Conservation (phyloP, 1,140 invertebrate species). For the Alviniconcha marisindica region DNA sequence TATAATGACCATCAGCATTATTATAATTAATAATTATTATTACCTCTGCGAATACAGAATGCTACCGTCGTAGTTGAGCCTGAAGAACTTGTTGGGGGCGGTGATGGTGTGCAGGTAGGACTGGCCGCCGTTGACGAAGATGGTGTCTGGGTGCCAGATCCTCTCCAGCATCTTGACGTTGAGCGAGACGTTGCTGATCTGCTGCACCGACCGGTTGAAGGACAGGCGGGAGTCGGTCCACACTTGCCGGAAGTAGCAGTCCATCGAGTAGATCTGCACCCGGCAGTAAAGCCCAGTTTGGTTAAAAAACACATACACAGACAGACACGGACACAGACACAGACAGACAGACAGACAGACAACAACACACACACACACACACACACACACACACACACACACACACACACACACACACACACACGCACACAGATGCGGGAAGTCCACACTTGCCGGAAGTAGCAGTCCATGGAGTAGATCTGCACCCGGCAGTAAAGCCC, state of each 20-base stretch:
- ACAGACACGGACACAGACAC: too few species aligned
- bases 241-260: slow-evolving; percentile 72
- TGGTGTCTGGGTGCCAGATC: slow-evolving; percentile 72
- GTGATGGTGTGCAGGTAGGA: slow-evolving; percentile 76
- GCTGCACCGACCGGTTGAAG: slow-evolving; percentile 58
- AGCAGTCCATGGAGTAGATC: slow-evolving; percentile 73
- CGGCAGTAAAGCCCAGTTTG: background rate
- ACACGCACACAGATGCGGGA: too few species aligned
- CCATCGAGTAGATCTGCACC: slow-evolving; percentile 71
- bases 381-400: too few species aligned
- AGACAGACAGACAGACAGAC: too few species aligned
- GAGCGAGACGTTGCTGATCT: slow-evolving; percentile 56
- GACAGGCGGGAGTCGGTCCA: slow-evolving; percentile 68
- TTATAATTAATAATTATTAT: too few species aligned
- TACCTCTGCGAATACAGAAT: slow-evolving; percentile 72
- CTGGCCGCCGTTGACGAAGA: slow-evolving; percentile 76
- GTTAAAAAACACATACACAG: too few species aligned
- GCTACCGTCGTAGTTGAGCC: slow-evolving; percentile 68
- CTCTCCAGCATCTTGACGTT: slow-evolving; percentile 66
- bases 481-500: slow-evolving; percentile 39
- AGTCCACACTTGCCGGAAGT: slow-evolving; percentile 71
- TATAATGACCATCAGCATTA: too few species aligned
- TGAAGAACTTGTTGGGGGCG: slow-evolving; percentile 73
- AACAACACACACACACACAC: too few species aligned
- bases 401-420: too few species aligned